Conservation (phyloP, 2,797 vertebrate species). For the Anas flavirostris region DNA sequence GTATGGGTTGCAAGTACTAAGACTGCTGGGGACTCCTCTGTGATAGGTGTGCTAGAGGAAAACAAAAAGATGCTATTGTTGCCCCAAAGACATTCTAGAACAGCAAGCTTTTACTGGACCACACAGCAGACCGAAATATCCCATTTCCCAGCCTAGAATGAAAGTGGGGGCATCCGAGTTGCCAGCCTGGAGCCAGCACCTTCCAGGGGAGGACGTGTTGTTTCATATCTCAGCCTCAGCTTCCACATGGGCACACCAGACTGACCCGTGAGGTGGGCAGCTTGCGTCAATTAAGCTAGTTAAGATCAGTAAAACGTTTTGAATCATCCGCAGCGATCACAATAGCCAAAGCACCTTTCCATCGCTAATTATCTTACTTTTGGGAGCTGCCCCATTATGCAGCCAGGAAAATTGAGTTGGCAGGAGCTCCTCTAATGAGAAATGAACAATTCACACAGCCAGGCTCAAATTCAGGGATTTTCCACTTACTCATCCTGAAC, state of each 20-base stretch:
- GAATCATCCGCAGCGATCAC: not conserved
- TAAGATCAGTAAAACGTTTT: not conserved
- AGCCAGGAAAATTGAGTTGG: not conserved
- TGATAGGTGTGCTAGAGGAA: no score
- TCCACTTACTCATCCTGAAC: conserved; percentile 23
- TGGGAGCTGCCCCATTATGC: not conserved
- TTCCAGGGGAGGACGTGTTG: not conserved
- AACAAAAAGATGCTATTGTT: not conserved
- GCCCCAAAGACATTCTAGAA: not conserved
- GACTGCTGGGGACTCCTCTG: fast-evolving
- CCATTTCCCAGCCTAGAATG: not conserved
- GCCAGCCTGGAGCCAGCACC: not conserved
- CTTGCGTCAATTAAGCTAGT: not conserved
- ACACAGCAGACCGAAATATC: not conserved
- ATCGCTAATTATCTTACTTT: not conserved
- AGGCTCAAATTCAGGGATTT: conserved; percentile 40
- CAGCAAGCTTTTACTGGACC: not conserved
- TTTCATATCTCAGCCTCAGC: not conserved
- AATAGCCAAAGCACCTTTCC: not conserved
- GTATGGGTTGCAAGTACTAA: not conserved
- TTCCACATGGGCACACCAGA: not conserved
- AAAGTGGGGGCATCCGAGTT: not conserved
- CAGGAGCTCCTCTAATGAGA: not conserved
- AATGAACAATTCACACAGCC: not conserved
- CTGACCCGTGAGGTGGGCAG: not conserved